Conservation (phyloP, 2,113 vertebrate genomes). For the Ginglymostoma cirratum region DNA sequence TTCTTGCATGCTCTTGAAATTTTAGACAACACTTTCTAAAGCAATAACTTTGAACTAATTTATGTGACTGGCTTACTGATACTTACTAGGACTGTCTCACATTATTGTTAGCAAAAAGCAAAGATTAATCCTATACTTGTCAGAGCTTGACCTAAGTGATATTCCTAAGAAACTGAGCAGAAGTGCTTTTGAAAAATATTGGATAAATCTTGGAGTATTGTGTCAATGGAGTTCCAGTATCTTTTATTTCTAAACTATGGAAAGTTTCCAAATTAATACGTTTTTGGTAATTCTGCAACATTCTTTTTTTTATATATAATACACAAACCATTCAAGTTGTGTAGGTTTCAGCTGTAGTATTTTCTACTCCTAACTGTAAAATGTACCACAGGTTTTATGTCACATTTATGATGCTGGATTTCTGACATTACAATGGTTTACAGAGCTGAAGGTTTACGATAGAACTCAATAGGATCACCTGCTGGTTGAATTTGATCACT, state of each 20-base stretch:
- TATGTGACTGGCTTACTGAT: background rate
- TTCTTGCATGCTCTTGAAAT: background rate
- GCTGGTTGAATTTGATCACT: slow-evolving; percentile 25
- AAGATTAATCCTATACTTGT: background rate
- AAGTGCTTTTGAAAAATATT: background rate
- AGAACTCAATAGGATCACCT: slow-evolving; percentile 7
- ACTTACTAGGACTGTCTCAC: background rate
- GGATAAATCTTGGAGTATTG: background rate
- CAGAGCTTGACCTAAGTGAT: background rate
- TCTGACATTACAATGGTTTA: background rate
- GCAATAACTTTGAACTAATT: background rate
- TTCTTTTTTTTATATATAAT: background rate
- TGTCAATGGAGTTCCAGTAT: background rate
- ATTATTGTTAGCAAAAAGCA: background rate
- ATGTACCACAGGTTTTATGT: background rate
- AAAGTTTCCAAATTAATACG: background rate
- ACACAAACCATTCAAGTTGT: background rate
- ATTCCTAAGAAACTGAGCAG: background rate
- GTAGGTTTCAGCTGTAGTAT: background rate
- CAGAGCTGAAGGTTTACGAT: background rate
- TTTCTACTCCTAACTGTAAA: background rate
- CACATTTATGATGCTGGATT: background rate
- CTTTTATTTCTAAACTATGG: background rate
- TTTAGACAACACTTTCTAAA: background rate
- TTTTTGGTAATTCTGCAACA: background rate